A percentile compares a stretch with the other conserved stretches of the same genome.
Conservation (phyloP, 1,140 invertebrate genomes). For the Helicoverpa zea region DNA sequence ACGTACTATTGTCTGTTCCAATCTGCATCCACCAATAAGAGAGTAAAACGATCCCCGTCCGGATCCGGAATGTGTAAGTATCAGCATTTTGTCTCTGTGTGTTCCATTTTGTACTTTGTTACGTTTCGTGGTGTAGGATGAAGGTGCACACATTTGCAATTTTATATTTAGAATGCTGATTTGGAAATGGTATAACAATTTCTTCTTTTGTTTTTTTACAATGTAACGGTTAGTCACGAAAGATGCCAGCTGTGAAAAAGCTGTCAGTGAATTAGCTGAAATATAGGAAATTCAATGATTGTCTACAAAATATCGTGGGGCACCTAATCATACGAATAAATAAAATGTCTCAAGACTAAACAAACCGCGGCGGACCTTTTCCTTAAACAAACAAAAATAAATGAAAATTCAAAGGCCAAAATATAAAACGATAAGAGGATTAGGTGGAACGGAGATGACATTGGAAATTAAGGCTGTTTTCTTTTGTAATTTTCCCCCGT, state of each 20-base stretch:
- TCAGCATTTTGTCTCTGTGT: conserved; percentile 66
- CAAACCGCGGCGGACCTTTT: conserved; percentile 70
- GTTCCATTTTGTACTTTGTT: conserved; percentile 48
- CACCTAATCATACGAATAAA: conserved; percentile 67
- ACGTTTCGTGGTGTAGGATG: conserved; percentile 30
- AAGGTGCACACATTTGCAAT: conserved; percentile 12
- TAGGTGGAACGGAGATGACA: conserved; percentile 86
- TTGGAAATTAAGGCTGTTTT: conserved; percentile 87
- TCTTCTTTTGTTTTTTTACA: background rate
- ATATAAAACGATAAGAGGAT: conserved; percentile 86
- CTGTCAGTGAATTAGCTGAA: background rate
- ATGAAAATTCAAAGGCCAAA: conserved; percentile 85
- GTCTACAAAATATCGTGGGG: conserved; percentile 35
- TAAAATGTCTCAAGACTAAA: conserved; percentile 67
- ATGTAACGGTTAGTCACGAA: background rate
- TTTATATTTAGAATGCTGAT: conserved; percentile 24
- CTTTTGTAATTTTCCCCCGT: conserved; percentile 84
- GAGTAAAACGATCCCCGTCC: conserved; percentile 61
- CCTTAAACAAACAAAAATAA: conserved; percentile 86
- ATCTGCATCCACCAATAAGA: conserved; percentile 80
- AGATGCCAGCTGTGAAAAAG: background rate
- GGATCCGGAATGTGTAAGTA: conserved; percentile 63
- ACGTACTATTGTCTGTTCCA: conserved; percentile 81
- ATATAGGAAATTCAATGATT: conserved; percentile 29
- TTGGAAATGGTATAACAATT: background rate